These are phyloP conservation scores for Conopomorpha cramerella DNA, from an alignment of 1,140 invertebrate genomes.

Conservation along the genomic window DNA sequence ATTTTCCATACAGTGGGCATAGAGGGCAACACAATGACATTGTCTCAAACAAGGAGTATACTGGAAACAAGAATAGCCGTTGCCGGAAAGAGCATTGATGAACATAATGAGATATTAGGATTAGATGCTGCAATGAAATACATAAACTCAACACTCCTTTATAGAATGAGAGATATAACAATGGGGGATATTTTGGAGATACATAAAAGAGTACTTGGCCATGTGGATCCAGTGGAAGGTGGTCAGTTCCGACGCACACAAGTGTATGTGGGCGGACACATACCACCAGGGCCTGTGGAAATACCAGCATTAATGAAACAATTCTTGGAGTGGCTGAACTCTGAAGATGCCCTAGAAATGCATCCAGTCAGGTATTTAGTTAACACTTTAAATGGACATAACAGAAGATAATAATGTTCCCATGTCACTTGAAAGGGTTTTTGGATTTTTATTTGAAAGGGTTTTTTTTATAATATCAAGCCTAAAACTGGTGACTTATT, in stretches of 20 bases:
- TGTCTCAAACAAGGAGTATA: slow-evolving; percentile 90
- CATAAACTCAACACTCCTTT: slow-evolving; percentile 89
- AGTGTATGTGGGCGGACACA: slow-evolving; percentile 91
- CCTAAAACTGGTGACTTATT: too few species aligned
- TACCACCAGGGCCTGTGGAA: slow-evolving; percentile 83
- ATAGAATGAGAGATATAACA: slow-evolving; percentile 72
- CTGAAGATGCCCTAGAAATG: slow-evolving; percentile 78
- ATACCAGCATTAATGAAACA: slow-evolving; percentile 83
- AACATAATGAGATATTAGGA: slow-evolving; percentile 96
- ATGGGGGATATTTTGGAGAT: slow-evolving; percentile 91
- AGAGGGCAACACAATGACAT: slow-evolving; percentile 95
- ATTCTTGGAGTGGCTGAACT: slow-evolving; percentile 90
- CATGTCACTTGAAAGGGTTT: too few species aligned
- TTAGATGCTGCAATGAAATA: slow-evolving; percentile 95
- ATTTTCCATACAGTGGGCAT: slow-evolving; percentile 98
- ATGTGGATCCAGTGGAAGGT: slow-evolving; percentile 89
- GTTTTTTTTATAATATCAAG: too few species aligned
- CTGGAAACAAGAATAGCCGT: slow-evolving; percentile 93
- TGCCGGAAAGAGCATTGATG: slow-evolving; percentile 91
- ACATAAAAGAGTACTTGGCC: slow-evolving; percentile 89
- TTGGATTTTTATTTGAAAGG: too few species aligned
- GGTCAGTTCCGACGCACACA: slow-evolving; percentile 81
- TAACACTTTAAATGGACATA: slow-evolving; percentile 2
- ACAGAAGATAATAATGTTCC: too few species aligned
- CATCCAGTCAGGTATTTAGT: slow-evolving; percentile 81